Percentiles rank a stretch among this genome's conserved stretches.
These are phyloP conservation scores for Poeciliopsis paucimaculata DNA, from an alignment of 2,797 vertebrate genomes.

Conservation along the genomic window DNA sequence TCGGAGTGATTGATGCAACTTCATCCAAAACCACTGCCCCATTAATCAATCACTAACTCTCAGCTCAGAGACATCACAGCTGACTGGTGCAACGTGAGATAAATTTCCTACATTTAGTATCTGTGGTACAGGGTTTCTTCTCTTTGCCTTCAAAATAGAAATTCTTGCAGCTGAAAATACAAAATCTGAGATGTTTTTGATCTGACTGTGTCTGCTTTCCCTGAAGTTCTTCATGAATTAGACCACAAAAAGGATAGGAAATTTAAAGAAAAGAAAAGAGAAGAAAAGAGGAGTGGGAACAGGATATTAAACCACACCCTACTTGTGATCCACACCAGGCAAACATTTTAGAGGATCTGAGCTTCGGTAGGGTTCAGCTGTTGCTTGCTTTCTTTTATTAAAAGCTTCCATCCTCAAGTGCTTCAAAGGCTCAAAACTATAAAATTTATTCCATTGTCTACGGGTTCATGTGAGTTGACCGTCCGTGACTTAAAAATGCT, in stretches of 20 bases:
- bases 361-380: constrained; percentile 32
- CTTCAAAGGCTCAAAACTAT: constrained; percentile 15
- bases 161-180: constrained; percentile 13
- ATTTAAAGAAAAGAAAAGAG: constrained; percentile 41
- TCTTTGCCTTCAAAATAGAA: neutral
- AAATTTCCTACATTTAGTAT: neutral
- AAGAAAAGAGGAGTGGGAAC: constrained; percentile 36
- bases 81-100: constrained; percentile 1
- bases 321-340: constrained; percentile 53
- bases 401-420: constrained; percentile 24
- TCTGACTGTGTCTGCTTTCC: constrained; percentile 39
- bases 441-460: neutral
- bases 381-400: constrained; percentile 23
- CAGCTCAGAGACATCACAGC: constrained; percentile 8
- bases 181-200: neutral
- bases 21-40: constrained; percentile 17
- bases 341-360: constrained; percentile 34
- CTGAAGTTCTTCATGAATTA: constrained; percentile 35
- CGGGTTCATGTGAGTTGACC: neutral
- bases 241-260: constrained; percentile 29
- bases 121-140: neutral
- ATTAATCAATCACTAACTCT: constrained; percentile 19
- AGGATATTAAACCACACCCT: constrained; percentile 83
- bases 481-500: neutral
- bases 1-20: neutral